Base-by-base conservation (phyloP, 2,888 invertebrate species). In the Ennomos erosarius region DNA sequence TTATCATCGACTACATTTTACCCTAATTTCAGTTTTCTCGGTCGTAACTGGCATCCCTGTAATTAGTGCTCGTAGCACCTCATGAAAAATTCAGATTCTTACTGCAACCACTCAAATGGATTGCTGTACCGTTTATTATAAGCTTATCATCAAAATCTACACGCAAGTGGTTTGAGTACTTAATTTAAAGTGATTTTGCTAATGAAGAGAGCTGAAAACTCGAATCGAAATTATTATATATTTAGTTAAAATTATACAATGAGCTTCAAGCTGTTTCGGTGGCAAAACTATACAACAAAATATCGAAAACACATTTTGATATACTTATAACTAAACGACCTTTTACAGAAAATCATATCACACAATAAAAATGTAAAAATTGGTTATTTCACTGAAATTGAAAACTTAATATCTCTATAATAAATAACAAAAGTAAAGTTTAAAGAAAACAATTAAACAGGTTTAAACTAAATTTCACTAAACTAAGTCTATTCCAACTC, bases 101-200 rank as follows among this genome's bases (percentile, higher is more conserved):
- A 11, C 26, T 58, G 53, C 62, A 47, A 67, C 67, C 62, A 64
- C 55, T 64, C 45, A 45, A 43, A 42, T 42, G n/a, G 42, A 57
- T 57, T 45, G 11, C 44, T 45, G 46, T 45, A 16, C 53, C 34
- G 35, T 49, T 54, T 54, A 49, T 16, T n/a, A n/a, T n/a, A 9
- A 59, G 13, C 37, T 53, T 54, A 59, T 59, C 54, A 35, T 6
- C n/a, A n/a, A 6, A 11, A 59, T 59, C 59, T 45, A 38, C 12
- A 58, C 26, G 44, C 10, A 37, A 43, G 37, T 43, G 51, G 39
- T 43, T 42, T 52, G 40, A 35, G 26, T 51, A n/a, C n/a, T n/a
- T n/a, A 36, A 40, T 50, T 50, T 50, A 39, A 52, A 52, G 42
- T 58, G 48, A 58, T 52, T 26, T 58, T 35, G 10, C 10, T 48